A percentile compares a stretch with the other conserved stretches of the same genome.
These are phyloP conservation scores for Nycticorax nycticorax DNA, from an alignment of 2,113 vertebrate species.

Conservation along the genomic window DNA sequence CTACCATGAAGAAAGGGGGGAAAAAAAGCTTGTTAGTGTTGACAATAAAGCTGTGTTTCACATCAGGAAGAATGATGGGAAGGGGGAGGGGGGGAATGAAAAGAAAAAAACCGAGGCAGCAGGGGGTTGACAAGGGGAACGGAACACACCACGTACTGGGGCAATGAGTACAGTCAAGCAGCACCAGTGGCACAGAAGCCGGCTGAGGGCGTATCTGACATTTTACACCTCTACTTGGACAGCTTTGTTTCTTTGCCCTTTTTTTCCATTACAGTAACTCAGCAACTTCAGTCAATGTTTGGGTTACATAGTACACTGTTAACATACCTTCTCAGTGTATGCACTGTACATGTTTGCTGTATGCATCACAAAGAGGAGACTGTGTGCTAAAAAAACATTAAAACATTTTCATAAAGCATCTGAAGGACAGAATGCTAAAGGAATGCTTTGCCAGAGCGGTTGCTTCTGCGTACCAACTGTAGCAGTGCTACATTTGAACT, in stretches of 20 bases:
- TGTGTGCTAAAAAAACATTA: background rate
- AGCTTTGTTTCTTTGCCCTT: conserved; percentile 60
- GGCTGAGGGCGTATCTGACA: conserved; percentile 37
- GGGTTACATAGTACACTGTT: background rate
- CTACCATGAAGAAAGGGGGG: conserved; percentile 62
- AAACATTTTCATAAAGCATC: background rate
- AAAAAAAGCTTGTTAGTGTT: conserved; percentile 47
- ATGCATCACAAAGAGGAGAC: background rate
- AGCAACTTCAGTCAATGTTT: conserved; percentile 81
- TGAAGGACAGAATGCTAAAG: background rate
- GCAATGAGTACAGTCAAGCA: conserved; percentile 73
- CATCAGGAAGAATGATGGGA: background rate
- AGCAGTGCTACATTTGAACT: background rate
- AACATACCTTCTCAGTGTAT: background rate
- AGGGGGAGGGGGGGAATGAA: background rate
- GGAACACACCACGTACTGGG: background rate
- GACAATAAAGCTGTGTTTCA: background rate
- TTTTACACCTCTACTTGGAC: background rate
- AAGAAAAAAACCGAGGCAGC: background rate
- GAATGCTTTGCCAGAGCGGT: background rate
- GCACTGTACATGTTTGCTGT: background rate
- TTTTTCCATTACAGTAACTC: conserved; percentile 75
- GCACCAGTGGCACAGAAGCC: conserved; percentile 81
- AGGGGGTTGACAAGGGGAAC: conserved; percentile 15
- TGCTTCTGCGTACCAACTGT: background rate